phyloP scores from a whole-genome alignment of 2,797 vertebrate species.

The Melanogrammus aeglefinus region DNA sequence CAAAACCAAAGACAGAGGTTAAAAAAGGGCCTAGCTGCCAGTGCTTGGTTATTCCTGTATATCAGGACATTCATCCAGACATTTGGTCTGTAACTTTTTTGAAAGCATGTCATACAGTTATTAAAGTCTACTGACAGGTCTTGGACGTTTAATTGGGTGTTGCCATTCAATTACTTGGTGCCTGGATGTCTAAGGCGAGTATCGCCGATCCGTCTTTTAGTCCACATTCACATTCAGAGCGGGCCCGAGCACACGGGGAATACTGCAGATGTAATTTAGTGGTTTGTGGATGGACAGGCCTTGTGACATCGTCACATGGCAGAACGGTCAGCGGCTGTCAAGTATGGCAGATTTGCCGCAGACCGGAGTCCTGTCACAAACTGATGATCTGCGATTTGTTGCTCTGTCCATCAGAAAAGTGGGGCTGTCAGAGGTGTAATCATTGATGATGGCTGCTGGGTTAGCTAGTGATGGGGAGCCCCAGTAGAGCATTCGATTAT shows the following conservation, averaged over 20 bases:
- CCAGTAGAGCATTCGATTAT: neutral
- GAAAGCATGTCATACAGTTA: conserved; percentile 37
- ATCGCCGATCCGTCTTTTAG: conserved; percentile 64
- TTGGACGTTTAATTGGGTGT: conserved; percentile 66
- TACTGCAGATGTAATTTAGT: conserved; percentile 76
- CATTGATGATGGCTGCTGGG: neutral
- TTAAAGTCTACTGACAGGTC: conserved; percentile 58
- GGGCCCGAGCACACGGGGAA: conserved; percentile 50
- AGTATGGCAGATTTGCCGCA: conserved; percentile 60
- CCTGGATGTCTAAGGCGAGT: conserved; percentile 71
- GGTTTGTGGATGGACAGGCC: conserved; percentile 69
- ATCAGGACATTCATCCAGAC: conserved; percentile 63
- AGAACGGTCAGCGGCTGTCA: conserved; percentile 63
- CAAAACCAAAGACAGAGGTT: conserved; percentile 37
- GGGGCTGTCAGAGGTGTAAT: conserved; percentile 34
- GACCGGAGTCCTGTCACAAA: conserved; percentile 35
- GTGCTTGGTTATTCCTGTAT: conserved; percentile 34
- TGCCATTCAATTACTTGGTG: conserved; percentile 79
- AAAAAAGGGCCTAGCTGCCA: conserved; percentile 23
- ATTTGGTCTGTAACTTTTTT: conserved; percentile 45
- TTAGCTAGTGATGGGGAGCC: neutral
- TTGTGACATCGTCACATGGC: conserved; percentile 33
- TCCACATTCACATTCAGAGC: conserved; percentile 47
- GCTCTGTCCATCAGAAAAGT: conserved; percentile 46
- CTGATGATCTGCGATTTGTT: conserved; percentile 11